Evolutionary conservation across 2,797 vertebrate genomes (phyloP).

Genomic region (Pelodytes ibericus): DNA sequence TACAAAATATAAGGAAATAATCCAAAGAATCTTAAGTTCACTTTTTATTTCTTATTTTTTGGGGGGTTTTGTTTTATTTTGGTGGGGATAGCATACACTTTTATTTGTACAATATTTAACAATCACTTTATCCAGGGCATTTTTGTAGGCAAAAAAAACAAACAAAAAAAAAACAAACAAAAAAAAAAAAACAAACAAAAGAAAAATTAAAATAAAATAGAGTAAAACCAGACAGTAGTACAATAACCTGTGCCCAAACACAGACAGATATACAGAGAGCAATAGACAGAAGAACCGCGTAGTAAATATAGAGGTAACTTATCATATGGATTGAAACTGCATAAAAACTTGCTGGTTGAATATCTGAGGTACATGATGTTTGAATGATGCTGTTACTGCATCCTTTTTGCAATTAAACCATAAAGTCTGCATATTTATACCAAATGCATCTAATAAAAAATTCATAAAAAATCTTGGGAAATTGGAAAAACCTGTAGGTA

Average conservation of each 20-base stretch:
- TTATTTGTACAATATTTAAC: constrained; percentile 93
- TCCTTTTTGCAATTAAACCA: constrained; percentile 64
- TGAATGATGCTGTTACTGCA: constrained; percentile 72
- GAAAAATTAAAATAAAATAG: constrained; percentile 66
- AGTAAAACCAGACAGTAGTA: constrained; percentile 80
- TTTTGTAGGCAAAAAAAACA: constrained; percentile 72
- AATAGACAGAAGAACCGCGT: constrained; percentile 76
- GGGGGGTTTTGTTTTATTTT: constrained; percentile 69
- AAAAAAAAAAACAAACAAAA: background rate
- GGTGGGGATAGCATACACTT: constrained; percentile 85
- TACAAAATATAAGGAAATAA: no score
- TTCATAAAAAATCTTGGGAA: constrained; percentile 60
- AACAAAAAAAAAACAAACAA: constrained; percentile 51
- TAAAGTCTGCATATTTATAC: constrained; percentile 68
- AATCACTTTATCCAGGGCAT: constrained; percentile 83
- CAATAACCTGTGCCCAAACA: constrained; percentile 81
- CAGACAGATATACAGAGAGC: constrained; percentile 73
- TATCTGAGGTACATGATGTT: constrained; percentile 88
- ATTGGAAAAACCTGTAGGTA: constrained; percentile 49
- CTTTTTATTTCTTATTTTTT: constrained; percentile 18
- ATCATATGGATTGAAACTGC: constrained; percentile 73
- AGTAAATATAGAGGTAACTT: constrained; percentile 79
- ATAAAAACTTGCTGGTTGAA: constrained; percentile 79
- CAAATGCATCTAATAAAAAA: constrained; percentile 68
- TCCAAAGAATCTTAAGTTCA: constrained; percentile 19